Evolutionary conservation across 2,888 invertebrate genomes (phyloP).

Genomic region (Hesperia comma): DNA sequence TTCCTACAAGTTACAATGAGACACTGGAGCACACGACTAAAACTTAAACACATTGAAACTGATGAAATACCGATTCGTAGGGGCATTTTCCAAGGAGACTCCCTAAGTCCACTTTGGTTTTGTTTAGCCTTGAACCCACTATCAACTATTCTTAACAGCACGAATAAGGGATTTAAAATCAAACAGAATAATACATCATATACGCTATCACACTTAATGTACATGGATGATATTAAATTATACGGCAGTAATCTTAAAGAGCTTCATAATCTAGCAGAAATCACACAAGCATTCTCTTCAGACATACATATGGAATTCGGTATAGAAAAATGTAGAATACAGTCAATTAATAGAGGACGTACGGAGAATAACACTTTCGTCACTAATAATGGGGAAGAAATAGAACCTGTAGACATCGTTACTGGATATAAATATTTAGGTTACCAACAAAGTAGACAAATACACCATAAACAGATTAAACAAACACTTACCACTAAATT

Average conservation of each 20-base stretch:
- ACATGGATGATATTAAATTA: constrained; percentile 37
- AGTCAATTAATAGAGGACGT: constrained; percentile 31
- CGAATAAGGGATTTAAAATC: constrained; percentile 10
- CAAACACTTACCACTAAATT: constrained; percentile 22
- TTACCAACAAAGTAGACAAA: constrained; percentile 12
- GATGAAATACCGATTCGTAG: constrained; percentile 36
- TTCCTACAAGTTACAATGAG: constrained; percentile 32
- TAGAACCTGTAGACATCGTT: constrained; percentile 21
- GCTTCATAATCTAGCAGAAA: constrained; percentile 12
- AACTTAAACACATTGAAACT: constrained; percentile 16
- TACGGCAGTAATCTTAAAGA: constrained; percentile 23
- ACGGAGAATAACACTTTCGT: constrained; percentile 8
- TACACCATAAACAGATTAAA: constrained; percentile 25
- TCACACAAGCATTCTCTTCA: constrained; percentile 23
- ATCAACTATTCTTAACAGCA: constrained; percentile 10
- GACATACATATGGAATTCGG: constrained; percentile 41
- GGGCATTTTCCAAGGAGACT: constrained; percentile 41
- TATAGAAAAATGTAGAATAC: constrained; percentile 38
- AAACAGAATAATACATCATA: constrained; percentile 9
- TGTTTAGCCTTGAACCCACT: constrained; percentile 39
- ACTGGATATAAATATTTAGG: constrained; percentile 37
- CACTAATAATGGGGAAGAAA: constrained; percentile 23
- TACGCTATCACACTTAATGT: constrained; percentile 18
- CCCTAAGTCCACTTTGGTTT: constrained; percentile 39
- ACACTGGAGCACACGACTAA: constrained; percentile 35